Evolutionary conservation across 2,888 invertebrate genomes (phyloP).

Genomic region (Drosophila formosana): DNA sequence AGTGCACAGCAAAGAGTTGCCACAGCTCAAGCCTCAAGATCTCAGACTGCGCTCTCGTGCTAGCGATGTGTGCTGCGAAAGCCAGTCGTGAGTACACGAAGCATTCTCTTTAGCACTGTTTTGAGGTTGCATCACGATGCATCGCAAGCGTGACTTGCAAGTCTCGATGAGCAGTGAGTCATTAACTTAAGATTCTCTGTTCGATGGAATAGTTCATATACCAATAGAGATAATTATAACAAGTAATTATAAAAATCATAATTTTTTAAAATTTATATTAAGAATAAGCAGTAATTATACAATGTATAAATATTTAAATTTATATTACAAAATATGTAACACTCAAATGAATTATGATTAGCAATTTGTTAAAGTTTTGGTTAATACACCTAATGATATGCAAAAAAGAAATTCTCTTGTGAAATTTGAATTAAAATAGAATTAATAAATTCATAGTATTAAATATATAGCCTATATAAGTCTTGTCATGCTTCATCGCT

Average conservation of each 20-base stretch:
- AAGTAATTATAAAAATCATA: neutral
- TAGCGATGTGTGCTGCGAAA: conserved; percentile 33
- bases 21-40: conserved; percentile 15
- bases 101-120: neutral
- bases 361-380: too few species aligned
- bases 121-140: neutral
- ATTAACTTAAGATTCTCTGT: neutral
- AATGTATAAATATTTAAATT: neutral
- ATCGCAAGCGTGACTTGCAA: conserved; percentile 1
- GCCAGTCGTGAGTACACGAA: conserved; percentile 19
- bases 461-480: too few species aligned
- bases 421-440: too few species aligned
- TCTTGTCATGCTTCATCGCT: too few species aligned
- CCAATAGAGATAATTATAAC: neutral
- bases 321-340: too few species aligned
- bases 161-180: neutral
- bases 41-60: conserved; percentile 14
- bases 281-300: neutral
- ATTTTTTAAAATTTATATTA: neutral
- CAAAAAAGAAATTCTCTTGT: too few species aligned
- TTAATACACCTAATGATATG: too few species aligned
- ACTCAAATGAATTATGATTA: too few species aligned
- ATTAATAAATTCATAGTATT: too few species aligned
- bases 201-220: neutral
- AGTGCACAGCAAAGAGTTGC: conserved; percentile 7